A percentile compares a stretch with the other conserved stretches of the same genome.
These are phyloP conservation scores for Phyto melanocephala DNA, from an alignment of 2,888 invertebrate species.

Conservation along the genomic window DNA sequence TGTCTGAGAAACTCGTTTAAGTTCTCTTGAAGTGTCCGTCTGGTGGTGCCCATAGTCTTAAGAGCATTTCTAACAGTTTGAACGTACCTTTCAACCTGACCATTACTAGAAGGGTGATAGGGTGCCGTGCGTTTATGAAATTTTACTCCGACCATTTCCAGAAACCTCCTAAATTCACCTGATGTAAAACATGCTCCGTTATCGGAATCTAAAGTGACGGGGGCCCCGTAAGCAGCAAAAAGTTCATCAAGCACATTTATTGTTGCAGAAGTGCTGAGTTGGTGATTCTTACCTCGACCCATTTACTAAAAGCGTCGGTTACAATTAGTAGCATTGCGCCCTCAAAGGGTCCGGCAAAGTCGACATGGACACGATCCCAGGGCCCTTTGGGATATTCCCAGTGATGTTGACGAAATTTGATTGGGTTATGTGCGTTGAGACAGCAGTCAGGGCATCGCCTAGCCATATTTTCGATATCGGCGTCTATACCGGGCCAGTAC, in stretches of 20 bases:
- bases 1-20: conserved; percentile 45
- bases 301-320: conserved; percentile 46
- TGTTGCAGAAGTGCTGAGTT: conserved; percentile 31
- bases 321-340: too few species aligned
- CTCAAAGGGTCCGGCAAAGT: too few species aligned
- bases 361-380: too few species aligned
- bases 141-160: conserved; percentile 49
- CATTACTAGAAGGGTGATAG: too few species aligned
- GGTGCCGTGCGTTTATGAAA: conserved; percentile 55
- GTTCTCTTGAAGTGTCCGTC: conserved; percentile 34
- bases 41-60: conserved; percentile 43
- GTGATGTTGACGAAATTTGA: too few species aligned
- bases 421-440: too few species aligned
- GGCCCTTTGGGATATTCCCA: too few species aligned
- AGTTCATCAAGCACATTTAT: too few species aligned
- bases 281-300: conserved; percentile 13
- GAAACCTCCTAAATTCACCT: conserved; percentile 43
- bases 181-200: conserved; percentile 65
- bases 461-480: too few species aligned
- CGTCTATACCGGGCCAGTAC: too few species aligned
- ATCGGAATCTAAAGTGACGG: conserved; percentile 66
- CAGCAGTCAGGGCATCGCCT: too few species aligned
- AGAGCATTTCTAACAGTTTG: conserved; percentile 58
- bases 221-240: conserved; percentile 68
- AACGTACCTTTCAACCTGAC: too few species aligned